Evolutionary conservation across 64 coral and sea anemone genomes (phyloP).

Genomic region (Stichodactyla mertensii): DNA sequence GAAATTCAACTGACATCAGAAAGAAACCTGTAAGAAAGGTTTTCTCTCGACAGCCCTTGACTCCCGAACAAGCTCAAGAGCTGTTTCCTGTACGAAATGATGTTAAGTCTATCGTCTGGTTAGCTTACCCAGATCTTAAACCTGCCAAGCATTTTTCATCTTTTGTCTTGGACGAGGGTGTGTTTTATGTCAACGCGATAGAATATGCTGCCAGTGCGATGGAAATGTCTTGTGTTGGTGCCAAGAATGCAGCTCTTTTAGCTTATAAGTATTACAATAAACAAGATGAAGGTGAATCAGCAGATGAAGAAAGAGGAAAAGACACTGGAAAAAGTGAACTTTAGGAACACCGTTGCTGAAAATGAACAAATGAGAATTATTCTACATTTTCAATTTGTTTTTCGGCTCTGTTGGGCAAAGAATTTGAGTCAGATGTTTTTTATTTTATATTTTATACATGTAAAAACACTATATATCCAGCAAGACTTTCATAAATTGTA

Average conservation of each 20-base stretch:
- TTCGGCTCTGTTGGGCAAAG: too few relatives aligned
- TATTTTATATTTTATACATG: too few relatives aligned
- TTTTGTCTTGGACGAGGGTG: constrained; percentile 90
- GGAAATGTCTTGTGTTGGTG: constrained; percentile 92
- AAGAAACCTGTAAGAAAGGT: constrained; percentile 65
- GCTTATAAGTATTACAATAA: constrained; percentile 51
- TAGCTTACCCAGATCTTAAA: constrained; percentile 81
- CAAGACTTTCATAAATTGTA: too few relatives aligned
- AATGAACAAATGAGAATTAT: not conserved
- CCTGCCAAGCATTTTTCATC: constrained; percentile 77
- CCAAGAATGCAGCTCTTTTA: constrained; percentile 78
- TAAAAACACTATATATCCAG: too few relatives aligned
- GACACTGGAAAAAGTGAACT: not conserved
- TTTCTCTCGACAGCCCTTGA: constrained; percentile 70
- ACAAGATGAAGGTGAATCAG: not conserved
- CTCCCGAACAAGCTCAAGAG: constrained; percentile 28
- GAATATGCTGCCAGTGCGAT: constrained; percentile 95
- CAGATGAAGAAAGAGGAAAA: not conserved
- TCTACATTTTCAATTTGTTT: too few relatives aligned
- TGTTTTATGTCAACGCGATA: constrained; percentile 95
- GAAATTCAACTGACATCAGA: constrained; percentile 16
- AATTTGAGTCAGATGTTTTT: too few relatives aligned
- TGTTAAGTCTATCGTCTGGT: constrained; percentile 52
- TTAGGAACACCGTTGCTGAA: not conserved
- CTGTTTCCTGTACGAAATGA: constrained; percentile 47